Percentiles rank a stretch among this genome's conserved stretches.
These are phyloP conservation scores for Microctonus brassicae DNA, from an alignment of 2,888 invertebrate genomes.

Conservation along the genomic window DNA sequence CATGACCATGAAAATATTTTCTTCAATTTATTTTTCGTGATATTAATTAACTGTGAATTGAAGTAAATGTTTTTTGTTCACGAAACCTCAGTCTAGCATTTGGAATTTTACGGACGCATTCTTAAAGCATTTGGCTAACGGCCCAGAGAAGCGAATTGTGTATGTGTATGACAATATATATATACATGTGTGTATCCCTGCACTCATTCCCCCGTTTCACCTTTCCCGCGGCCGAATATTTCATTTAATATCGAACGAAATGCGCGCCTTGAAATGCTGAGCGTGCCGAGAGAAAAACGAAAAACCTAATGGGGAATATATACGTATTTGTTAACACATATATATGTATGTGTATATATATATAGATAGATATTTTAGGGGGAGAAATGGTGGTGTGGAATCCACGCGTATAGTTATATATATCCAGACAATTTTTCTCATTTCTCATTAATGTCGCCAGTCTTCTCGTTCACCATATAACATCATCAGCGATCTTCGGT, in stretches of 20 bases:
- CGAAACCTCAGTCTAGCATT: conserved; percentile 3
- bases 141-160: background rate
- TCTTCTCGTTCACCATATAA: background rate
- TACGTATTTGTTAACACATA: too few relatives aligned
- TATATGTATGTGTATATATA: background rate
- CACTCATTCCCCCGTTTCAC: background rate
- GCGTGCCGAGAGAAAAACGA: conserved; percentile 54
- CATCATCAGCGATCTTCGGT: background rate
- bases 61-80: conserved; percentile 5
- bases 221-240: conserved; percentile 53
- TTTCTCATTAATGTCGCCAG: background rate
- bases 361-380: conserved; percentile 24
- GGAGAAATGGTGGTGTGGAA: conserved; percentile 20
- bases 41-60: conserved; percentile 15
- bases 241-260: conserved; percentile 66
- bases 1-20: background rate
- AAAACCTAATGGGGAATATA: conserved; percentile 29
- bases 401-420: conserved; percentile 12
- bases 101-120: conserved; percentile 22
- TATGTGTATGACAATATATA: too few relatives aligned
- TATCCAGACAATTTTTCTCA: background rate
- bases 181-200: background rate
- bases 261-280: conserved; percentile 62
- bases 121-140: conserved; percentile 23
- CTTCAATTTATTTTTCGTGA: background rate